phyloP scores from a whole-genome alignment of 2,797 vertebrate genomes.

The Vipera ursinii region DNA sequence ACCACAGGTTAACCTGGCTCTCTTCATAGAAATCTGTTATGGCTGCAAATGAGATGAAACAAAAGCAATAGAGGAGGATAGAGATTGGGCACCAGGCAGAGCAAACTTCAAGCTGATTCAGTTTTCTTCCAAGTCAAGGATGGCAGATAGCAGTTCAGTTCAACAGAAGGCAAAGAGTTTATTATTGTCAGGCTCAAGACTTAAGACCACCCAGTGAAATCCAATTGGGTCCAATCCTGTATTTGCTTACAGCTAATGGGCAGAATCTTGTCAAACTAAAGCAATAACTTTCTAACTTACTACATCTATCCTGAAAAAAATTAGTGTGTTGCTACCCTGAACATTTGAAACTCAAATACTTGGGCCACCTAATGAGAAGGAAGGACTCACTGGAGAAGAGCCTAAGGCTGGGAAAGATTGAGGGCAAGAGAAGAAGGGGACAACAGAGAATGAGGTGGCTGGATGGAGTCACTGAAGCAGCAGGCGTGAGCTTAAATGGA shows the following conservation, averaged over 20 bases:
- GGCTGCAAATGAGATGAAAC: background rate
- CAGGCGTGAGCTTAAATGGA: no score
- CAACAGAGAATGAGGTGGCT: no score
- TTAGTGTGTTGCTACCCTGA: background rate
- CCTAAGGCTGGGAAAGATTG: no score
- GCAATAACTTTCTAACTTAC: background rate
- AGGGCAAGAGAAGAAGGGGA: no score
- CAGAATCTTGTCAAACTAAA: background rate
- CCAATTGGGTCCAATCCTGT: background rate
- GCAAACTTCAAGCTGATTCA: background rate
- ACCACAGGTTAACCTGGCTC: background rate
- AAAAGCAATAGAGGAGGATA: background rate
- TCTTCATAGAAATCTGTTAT: background rate
- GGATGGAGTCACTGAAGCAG: no score
- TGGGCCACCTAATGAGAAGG: no score
- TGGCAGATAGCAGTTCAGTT: background rate
- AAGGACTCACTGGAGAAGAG: no score
- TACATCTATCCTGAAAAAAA: background rate
- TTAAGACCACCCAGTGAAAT: background rate
- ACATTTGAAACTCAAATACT: background rate
- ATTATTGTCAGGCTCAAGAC: background rate
- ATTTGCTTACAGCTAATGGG: background rate
- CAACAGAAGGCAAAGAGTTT: background rate
- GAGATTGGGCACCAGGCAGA: background rate
- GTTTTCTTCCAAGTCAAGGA: background rate